Evolutionary conservation across 2,888 invertebrate genomes (phyloP), one percentile per base, ranked within the genome.

Genomic region (Villa cingulata): DNA sequence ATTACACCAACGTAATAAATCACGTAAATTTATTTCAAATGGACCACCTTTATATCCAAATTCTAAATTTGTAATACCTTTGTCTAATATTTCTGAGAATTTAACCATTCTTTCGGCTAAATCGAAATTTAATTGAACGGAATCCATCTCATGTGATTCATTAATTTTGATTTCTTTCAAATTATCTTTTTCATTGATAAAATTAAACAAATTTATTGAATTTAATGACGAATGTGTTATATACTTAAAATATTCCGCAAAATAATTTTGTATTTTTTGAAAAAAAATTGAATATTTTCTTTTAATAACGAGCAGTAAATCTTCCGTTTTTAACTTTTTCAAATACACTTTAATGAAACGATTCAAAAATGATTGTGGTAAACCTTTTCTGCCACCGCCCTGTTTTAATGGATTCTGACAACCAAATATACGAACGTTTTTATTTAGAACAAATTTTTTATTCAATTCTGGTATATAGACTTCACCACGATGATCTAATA

Each of bases 331-430:
- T 37, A 83, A 65, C 17, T 79, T 75, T 40, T 76, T 75, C 10
- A 83, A 70, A 56, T 81, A 81, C 0, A 91, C 90, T 74, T 91
- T 91, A 5, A 91, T 94, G 62, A 98, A 98, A 58, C 98, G 78
- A 68, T 99, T 99, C 1, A 98, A 73, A 66, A 99, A 99, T 0
- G 97, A 97, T 59, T 88, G 81, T 0, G 99, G 98, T 27, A 99
- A 72, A 1, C 97, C 96, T 66, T 96, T 81, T 53, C 99, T 76
- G 0, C 90, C 94, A 0, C 97, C 97, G 12, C 98, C 98, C 72
- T 98, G 92, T 58, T 81, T 81, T 37, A 90, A 71, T 0, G 99
- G 98, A 74, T 99, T 99, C 70, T 99, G 98, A 60, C 96, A 96
- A 1, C 88, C 98, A 66, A 99, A 99, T 43, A 99, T 76, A 56